phyloP scores from a whole-genome alignment of 2,113 vertebrate genomes.

The Sturnira hondurensis region DNA sequence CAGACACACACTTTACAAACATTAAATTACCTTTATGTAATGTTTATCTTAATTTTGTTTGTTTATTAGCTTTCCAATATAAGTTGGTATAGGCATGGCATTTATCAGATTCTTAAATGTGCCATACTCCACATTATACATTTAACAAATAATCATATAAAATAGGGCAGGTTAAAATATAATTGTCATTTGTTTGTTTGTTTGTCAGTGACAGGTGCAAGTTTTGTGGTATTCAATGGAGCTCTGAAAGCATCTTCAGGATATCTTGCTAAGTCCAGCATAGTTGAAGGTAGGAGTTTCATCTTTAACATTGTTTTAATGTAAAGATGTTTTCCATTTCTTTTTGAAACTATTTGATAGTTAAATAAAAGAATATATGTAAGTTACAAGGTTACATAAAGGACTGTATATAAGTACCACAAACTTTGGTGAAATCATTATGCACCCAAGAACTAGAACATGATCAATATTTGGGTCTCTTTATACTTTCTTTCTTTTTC shows the following conservation, averaged over 20 bases:
- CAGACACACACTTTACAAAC: neutral
- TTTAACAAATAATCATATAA: neutral
- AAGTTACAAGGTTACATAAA: neutral
- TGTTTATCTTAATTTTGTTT: constrained; percentile 16
- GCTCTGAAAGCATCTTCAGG: constrained; percentile 93
- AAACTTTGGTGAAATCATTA: neutral
- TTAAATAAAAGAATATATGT: neutral
- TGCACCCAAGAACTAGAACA: neutral
- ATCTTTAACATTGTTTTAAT: constrained; percentile 32
- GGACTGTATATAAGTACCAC: neutral
- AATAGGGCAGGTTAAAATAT: neutral
- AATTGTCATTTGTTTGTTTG: neutral
- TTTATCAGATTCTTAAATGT: constrained; percentile 1
- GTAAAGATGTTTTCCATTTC: constrained; percentile 27
- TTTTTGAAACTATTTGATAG: constrained; percentile 21
- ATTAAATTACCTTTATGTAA: neutral
- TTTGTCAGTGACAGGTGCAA: constrained; percentile 92
- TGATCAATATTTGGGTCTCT: neutral
- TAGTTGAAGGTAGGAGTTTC: constrained; percentile 91
- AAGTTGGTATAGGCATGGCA: neutral
- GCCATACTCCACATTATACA: neutral
- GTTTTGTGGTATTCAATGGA: constrained; percentile 97
- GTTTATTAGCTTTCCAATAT: neutral
- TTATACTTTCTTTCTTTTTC: neutral
- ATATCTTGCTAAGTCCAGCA: constrained; percentile 95